Evolutionary conservation across 1,140 invertebrate species (phyloP).

Genomic region (Papilio polyxenes): DNA sequence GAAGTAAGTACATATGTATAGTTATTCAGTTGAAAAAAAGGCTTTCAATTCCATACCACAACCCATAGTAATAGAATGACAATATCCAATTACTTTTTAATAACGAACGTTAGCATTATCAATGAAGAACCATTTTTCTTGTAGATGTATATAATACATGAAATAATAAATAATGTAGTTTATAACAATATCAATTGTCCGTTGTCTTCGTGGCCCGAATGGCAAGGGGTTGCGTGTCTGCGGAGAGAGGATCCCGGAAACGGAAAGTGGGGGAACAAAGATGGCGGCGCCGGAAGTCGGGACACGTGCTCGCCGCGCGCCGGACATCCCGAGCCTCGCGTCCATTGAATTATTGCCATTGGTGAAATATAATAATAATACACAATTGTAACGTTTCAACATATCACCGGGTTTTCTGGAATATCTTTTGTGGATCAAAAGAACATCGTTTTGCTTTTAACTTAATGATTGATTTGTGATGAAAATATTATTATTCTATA

Average conservation of each 20-base stretch:
- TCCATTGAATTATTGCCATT: slow-evolving; percentile 74
- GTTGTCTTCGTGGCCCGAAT: slow-evolving; percentile 50
- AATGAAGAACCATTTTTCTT: no score
- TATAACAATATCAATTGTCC: slow-evolving; percentile 26
- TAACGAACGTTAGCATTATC: no score
- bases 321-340: slow-evolving; percentile 66
- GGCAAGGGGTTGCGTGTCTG: slow-evolving; percentile 66
- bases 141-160: no score
- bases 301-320: slow-evolving; percentile 74
- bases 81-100: no score
- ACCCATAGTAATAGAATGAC: no score
- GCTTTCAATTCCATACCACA: no score
- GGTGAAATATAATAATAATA: slow-evolving; percentile 50
- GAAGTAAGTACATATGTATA: no score
- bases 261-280: slow-evolving; percentile 63
- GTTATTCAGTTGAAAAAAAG: no score
- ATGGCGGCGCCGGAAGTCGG: slow-evolving; percentile 71
- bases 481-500: background rate
- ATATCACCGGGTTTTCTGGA: slow-evolving; percentile 4
- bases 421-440: background rate
- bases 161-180: background rate
- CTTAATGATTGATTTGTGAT: slow-evolving; percentile 27
- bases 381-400: slow-evolving; percentile 25
- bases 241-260: slow-evolving; percentile 59
- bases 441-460: slow-evolving; percentile 38